Evolutionary conservation across 2,113 vertebrate genomes (phyloP).

Genomic region (Raja brachyura): DNA sequence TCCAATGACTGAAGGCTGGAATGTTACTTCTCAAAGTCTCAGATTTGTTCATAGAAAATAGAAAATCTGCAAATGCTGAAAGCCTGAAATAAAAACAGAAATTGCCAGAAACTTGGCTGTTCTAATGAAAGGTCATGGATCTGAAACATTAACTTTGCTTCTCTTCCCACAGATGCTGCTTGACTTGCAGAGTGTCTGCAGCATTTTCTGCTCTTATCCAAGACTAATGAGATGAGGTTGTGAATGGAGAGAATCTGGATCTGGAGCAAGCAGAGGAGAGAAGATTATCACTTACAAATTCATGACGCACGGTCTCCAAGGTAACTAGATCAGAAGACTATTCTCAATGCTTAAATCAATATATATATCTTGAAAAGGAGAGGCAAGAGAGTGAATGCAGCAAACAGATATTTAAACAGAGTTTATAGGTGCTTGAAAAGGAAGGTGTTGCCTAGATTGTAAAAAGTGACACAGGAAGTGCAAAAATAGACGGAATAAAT

Average conservation of each 20-base stretch:
- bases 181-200: no score
- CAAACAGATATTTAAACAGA: background rate
- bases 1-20: background rate
- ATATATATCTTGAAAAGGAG: background rate
- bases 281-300: background rate
- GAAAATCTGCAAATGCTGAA: no score
- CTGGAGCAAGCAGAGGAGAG: background rate
- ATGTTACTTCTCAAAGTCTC: background rate
- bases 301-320: background rate
- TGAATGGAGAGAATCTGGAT: background rate
- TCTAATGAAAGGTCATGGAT: no score
- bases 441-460: background rate
- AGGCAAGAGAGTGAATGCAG: background rate
- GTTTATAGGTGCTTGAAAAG: background rate
- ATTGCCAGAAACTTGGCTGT: no score
- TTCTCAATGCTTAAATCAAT: background rate
- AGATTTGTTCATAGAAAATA: no score
- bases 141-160: no score
- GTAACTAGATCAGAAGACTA: background rate
- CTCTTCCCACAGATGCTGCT: no score
- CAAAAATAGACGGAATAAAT: background rate
- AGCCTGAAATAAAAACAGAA: no score
- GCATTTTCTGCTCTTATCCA: no score
- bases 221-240: background rate
- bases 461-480: background rate